Conservation (phyloP, 2,113 vertebrate species). For the Corythaeola cristata region DNA sequence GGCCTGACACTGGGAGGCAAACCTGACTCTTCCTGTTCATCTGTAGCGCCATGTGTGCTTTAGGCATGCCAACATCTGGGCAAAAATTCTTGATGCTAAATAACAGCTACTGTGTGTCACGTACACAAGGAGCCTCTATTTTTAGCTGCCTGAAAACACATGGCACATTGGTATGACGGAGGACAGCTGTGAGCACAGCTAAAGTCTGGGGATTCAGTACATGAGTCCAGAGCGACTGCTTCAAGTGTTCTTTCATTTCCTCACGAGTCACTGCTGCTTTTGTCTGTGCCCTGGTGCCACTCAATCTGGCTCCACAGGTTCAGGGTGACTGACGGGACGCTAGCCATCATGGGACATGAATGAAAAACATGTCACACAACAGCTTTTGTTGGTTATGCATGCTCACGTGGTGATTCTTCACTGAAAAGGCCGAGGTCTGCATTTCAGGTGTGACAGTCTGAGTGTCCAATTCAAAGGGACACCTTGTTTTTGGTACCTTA, state of each 20-base stretch:
- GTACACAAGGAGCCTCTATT: neutral
- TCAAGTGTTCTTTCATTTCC: neutral
- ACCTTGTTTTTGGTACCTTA: neutral
- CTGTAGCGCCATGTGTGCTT: neutral
- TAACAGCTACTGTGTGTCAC: neutral
- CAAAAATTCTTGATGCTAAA: neutral
- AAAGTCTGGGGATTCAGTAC: neutral
- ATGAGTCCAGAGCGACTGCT: neutral
- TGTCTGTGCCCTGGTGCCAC: neutral
- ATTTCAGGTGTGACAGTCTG: neutral
- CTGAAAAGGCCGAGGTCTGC: neutral
- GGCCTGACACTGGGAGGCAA: neutral
- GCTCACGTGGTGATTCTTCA: neutral
- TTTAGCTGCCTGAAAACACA: neutral
- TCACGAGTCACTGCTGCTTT: neutral
- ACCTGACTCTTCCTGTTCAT: neutral
- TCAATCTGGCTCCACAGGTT: neutral
- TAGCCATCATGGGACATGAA: neutral
- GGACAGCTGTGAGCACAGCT: neutral
- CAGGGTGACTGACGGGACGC: neutral
- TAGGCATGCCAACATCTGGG: neutral
- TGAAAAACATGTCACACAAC: neutral
- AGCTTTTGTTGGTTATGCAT: neutral
- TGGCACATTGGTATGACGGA: neutral
- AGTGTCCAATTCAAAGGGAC: neutral